Percentiles rank a stretch among this genome's conserved stretches.
Conservation (phyloP, 1,140 invertebrate genomes). For the Leptoteleia sp. region DNA sequence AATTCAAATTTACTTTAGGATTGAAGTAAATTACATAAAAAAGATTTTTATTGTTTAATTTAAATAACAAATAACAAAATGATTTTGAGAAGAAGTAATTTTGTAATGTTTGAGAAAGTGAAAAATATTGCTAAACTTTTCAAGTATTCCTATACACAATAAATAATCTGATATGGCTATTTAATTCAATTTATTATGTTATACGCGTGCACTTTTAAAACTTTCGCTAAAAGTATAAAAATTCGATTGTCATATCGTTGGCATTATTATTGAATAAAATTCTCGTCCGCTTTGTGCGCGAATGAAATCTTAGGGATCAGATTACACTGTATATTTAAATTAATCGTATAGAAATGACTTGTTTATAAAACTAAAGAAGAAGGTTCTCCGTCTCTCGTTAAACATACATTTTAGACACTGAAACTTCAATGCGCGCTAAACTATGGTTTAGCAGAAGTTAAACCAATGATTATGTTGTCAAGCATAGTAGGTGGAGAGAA, state of each 20-base stretch:
- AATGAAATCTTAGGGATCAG: neutral
- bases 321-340: conserved; percentile 36
- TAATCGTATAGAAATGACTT: conserved; percentile 48
- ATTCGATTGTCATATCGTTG: neutral
- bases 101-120: no score
- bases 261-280: neutral
- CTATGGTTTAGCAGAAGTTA: conserved; percentile 79
- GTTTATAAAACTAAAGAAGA: conserved; percentile 48
- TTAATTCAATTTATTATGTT: no score
- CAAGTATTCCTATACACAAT: no score
- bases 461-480: conserved; percentile 81
- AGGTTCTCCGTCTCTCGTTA: conserved; percentile 66
- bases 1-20: no score
- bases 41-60: no score
- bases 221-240: no score
- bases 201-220: no score
- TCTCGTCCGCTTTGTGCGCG: neutral
- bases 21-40: no score
- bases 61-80: no score
- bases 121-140: no score
- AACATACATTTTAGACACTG: conserved; percentile 80
- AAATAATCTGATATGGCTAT: no score
- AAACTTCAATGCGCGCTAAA: conserved; percentile 78
- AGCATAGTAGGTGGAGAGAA: conserved; percentile 76
- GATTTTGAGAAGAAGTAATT: no score